These are phyloP conservation scores for Camponotus vicinus DNA, from an alignment of 1,140 invertebrate species.

Conservation along the genomic window DNA sequence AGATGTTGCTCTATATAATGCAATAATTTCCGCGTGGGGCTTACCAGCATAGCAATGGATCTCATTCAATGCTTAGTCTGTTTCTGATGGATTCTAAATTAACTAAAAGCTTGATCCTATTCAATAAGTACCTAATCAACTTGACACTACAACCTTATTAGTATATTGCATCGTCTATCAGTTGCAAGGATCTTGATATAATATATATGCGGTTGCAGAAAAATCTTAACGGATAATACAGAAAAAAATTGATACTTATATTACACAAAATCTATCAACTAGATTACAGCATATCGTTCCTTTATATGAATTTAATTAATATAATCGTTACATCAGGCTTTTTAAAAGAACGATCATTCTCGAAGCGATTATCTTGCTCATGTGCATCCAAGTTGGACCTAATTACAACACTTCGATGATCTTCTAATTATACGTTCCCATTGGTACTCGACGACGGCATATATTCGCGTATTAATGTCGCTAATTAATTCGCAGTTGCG, in stretches of 20 bases:
- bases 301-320: conserved; percentile 22
- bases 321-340: background rate
- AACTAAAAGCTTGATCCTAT: conserved; percentile 28
- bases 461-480: conserved; percentile 78
- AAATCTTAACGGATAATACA: conserved; percentile 17
- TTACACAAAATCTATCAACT: background rate
- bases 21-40: background rate
- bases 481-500: conserved; percentile 78
- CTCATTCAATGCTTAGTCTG: conserved; percentile 2
- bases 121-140: background rate
- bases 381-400: background rate
- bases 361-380: background rate
- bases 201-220: background rate
- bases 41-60: conserved; percentile 3
- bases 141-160: background rate
- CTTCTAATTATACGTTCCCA: background rate
- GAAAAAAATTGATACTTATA: conserved; percentile 20
- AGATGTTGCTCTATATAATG: background rate
- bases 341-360: background rate
- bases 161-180: background rate
- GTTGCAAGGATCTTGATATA: conserved; percentile 1
- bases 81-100: conserved; percentile 22
- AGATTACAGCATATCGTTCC: background rate
- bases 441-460: background rate
- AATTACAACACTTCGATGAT: conserved; percentile 23